phyloP scores from a whole-genome alignment of 2,888 invertebrate genomes.

The Sinohyriopsis cumingii region DNA sequence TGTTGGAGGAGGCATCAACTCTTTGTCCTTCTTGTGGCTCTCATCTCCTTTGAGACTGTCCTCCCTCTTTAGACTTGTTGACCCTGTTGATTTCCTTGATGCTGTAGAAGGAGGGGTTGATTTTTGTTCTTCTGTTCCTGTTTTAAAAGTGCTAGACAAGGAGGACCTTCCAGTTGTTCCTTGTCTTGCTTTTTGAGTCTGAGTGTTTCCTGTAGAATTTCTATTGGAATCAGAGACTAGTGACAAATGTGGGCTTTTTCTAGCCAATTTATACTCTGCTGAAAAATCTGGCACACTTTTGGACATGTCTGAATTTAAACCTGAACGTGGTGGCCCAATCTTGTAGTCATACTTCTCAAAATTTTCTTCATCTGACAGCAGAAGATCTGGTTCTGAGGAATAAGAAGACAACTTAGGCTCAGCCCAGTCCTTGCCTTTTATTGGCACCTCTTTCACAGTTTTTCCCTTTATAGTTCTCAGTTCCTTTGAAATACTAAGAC shows the following conservation, averaged over 20 bases:
- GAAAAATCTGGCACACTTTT: conserved; percentile 24
- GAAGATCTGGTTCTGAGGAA: conserved; percentile 53
- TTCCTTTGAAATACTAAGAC: conserved; percentile 16
- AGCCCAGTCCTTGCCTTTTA: conserved; percentile 27
- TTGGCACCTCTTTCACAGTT: conserved; percentile 12
- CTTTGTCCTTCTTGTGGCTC: conserved; percentile 27
- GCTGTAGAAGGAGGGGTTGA: no score
- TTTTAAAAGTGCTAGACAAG: conserved; percentile 7
- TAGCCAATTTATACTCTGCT: conserved; percentile 12
- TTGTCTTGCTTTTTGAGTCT: conserved; percentile 2
- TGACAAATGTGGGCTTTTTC: conserved; percentile 4
- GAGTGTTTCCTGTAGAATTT: background rate
- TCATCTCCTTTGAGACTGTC: no score
- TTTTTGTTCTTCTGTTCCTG: no score
- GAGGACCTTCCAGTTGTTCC: conserved; percentile 13
- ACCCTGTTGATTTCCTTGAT: no score
- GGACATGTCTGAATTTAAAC: conserved; percentile 27
- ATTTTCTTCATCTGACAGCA: conserved; percentile 31
- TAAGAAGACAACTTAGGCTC: conserved; percentile 35
- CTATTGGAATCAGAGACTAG: no score
- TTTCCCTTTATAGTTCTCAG: conserved; percentile 18
- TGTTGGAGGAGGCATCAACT: conserved; percentile 52
- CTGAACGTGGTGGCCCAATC: conserved; percentile 21
- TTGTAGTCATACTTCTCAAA: conserved; percentile 20
- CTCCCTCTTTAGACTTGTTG: no score